A percentile compares a stretch with the other conserved stretches of the same genome.
Evolutionary conservation across 2,113 vertebrate genomes (phyloP).

Genomic region (Aegotheles bennettii): DNA sequence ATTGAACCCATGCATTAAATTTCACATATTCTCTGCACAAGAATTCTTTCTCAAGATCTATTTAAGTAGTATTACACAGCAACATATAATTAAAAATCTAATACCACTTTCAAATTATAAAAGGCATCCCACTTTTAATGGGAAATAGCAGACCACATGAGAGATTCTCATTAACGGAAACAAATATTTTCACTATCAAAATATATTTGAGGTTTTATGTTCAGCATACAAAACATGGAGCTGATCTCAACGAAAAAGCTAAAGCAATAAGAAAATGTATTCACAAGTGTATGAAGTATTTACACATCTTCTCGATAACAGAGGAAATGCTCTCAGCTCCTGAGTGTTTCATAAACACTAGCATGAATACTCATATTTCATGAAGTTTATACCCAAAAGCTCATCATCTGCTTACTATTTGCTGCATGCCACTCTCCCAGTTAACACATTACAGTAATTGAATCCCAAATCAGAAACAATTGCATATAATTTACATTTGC

Average conservation of each 20-base stretch:
- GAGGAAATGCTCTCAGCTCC: neutral
- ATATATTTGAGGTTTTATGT: neutral
- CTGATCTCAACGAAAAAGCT: neutral
- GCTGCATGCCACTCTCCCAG: neutral
- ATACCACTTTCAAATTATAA: constrained; percentile 26
- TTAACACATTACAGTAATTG: neutral
- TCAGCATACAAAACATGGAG: neutral
- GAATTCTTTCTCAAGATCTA: constrained; percentile 24
- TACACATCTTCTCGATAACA: neutral
- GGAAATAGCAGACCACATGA: neutral
- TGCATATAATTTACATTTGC: neutral
- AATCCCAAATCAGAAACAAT: neutral
- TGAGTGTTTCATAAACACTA: neutral
- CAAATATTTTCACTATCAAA: neutral
- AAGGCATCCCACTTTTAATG: neutral
- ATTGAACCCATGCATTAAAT: constrained; percentile 56
- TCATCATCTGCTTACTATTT: neutral
- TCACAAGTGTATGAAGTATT: neutral
- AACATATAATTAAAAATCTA: constrained; percentile 64
- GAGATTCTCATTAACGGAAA: neutral
- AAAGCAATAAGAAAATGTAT: neutral
- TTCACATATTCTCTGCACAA: constrained; percentile 25
- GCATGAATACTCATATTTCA: neutral
- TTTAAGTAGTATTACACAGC: constrained; percentile 31
- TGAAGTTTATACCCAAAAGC: neutral